Percentiles rank a stretch among this genome's conserved stretches.
Conservation (phyloP, 1,140 invertebrate genomes). For the Euglossa dilemma region DNA sequence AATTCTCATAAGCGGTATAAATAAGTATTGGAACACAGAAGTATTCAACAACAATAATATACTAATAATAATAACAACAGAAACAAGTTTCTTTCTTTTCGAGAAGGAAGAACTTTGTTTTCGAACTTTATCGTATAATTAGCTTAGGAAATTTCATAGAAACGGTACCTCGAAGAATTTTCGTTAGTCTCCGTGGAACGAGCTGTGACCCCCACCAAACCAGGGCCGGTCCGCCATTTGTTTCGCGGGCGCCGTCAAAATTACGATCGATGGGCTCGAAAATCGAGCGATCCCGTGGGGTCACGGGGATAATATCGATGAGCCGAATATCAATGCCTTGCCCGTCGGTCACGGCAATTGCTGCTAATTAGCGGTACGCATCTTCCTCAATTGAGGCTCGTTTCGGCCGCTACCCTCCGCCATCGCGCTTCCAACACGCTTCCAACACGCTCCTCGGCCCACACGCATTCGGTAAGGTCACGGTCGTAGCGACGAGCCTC, state of each 20-base stretch:
- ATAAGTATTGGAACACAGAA: no score
- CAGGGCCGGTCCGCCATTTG: neutral
- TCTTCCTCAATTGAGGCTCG: conserved; percentile 44
- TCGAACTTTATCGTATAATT: no score
- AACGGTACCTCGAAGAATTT: no score
- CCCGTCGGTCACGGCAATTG: conserved; percentile 34
- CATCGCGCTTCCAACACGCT: conserved; percentile 8
- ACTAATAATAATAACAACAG: no score
- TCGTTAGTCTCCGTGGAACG: neutral
- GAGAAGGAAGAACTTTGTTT: no score
- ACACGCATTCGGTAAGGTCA: conserved; percentile 63
- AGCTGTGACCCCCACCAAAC: neutral
- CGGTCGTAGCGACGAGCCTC: conserved; percentile 49
- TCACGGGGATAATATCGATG: conserved; percentile 28
- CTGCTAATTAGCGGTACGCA: conserved; percentile 47
- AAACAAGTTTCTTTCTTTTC: no score
- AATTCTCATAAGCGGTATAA: no score
- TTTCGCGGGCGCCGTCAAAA: neutral
- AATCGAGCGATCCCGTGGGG: neutral
- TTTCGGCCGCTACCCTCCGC: conserved; percentile 15
- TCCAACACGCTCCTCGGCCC: conserved; percentile 14
- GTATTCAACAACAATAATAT: no score
- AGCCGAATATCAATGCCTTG: conserved; percentile 33
- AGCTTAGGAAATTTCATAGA: no score
- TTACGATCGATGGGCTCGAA: neutral